phyloP scores from a whole-genome alignment of 2,797 vertebrate species.

The Anomalospiza imberbis region DNA sequence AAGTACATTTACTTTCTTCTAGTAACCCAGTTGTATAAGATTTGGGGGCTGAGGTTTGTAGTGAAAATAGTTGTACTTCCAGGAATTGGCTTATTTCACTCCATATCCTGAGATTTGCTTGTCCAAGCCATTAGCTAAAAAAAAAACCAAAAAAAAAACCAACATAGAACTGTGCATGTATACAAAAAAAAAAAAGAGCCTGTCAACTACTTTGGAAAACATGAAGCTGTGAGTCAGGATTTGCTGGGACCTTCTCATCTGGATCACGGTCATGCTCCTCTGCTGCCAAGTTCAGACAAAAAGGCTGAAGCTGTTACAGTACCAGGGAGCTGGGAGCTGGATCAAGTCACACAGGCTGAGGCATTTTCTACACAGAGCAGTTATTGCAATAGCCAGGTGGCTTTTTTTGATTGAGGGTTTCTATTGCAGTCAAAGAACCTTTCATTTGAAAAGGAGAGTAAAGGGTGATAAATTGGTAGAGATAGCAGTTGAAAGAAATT shows the following conservation, averaged over 20 bases:
- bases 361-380: neutral
- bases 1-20: neutral
- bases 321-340: neutral
- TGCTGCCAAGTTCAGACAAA: neutral
- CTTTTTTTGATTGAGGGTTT: neutral
- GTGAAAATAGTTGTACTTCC: neutral
- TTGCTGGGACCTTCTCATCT: neutral
- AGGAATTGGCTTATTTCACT: neutral
- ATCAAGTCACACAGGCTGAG: neutral
- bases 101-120: neutral
- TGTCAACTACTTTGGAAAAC: neutral
- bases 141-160: neutral
- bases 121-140: neutral
- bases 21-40: neutral
- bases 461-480: neutral
- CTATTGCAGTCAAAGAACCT: neutral
- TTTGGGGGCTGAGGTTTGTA: neutral
- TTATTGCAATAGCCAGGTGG: neutral
- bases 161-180: rapidly evolving
- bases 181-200: neutral
- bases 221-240: neutral
- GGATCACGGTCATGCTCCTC: neutral
- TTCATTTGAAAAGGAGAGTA: neutral
- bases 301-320: neutral
- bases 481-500: neutral